These are phyloP conservation scores for Oreocharis arfaki DNA, from an alignment of 2,113 vertebrate genomes.

Conservation along the genomic window DNA sequence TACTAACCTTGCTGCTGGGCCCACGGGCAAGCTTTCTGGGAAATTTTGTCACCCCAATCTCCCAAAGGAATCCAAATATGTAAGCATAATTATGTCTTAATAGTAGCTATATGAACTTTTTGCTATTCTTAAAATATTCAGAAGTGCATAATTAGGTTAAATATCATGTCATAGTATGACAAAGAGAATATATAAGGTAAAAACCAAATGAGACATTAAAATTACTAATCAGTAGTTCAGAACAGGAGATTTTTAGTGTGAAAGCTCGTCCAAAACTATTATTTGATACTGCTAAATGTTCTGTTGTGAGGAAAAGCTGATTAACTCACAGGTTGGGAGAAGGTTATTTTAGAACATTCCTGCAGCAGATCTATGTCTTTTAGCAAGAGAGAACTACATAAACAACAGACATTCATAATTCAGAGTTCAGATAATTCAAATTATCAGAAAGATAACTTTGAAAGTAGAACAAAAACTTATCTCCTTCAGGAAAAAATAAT, in stretches of 20 bases:
- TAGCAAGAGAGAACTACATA: neutral
- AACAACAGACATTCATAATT: neutral
- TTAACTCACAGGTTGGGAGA: neutral
- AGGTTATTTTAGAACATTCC: neutral
- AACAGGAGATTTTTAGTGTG: neutral
- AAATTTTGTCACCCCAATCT: neutral
- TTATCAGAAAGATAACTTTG: neutral
- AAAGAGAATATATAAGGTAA: neutral
- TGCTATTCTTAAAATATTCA: neutral
- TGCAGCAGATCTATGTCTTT: neutral
- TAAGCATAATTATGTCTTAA: neutral
- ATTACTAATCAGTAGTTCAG: neutral
- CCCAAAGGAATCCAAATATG: neutral
- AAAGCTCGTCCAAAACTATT: neutral
- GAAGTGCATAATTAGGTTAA: neutral
- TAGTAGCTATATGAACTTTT: fast-evolving
- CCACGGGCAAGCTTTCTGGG: neutral
- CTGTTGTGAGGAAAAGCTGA: neutral
- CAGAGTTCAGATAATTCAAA: too few relatives aligned
- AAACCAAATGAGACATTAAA: neutral
- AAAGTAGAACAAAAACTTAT: neutral
- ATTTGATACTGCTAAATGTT: neutral
- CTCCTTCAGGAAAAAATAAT: neutral
- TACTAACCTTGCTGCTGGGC: neutral
- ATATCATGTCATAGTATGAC: neutral